These are phyloP conservation scores for Poecile montanus DNA, from an alignment of 2,797 vertebrate species.

Conservation along the genomic window DNA sequence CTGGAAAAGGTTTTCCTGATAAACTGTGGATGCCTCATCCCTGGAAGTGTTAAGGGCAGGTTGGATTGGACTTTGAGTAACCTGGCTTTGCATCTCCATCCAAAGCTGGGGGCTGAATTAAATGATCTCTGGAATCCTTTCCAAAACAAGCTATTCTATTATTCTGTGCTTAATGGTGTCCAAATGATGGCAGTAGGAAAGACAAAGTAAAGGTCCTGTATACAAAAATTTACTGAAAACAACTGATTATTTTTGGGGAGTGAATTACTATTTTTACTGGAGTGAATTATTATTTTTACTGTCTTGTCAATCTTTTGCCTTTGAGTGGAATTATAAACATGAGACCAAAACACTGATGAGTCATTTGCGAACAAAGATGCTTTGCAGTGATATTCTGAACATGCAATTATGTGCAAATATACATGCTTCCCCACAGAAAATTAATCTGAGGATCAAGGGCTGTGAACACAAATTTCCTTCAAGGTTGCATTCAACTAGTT, in stretches of 20 bases:
- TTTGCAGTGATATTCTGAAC: background rate
- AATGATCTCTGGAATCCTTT: background rate
- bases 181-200: background rate
- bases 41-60: background rate
- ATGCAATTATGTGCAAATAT: conserved; percentile 1
- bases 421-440: background rate
- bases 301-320: background rate
- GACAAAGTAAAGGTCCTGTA: background rate
- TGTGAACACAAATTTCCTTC: background rate
- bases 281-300: conserved; percentile 12
- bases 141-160: background rate
- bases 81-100: too few species aligned
- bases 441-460: background rate
- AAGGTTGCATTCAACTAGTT: background rate
- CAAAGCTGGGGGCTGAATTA: background rate
- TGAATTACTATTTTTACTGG: conserved; percentile 5
- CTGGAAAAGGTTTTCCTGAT: background rate
- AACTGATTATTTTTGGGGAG: background rate
- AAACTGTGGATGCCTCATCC: background rate
- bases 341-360: background rate
- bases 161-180: background rate
- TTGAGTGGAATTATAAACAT: background rate
- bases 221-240: background rate
- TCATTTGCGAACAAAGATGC: background rate
- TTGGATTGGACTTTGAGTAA: background rate